A percentile compares a stretch with the other conserved stretches of the same genome.
These are phyloP conservation scores for Drosophila mercatorum DNA, from an alignment of 2,888 invertebrate species.

Conservation along the genomic window DNA sequence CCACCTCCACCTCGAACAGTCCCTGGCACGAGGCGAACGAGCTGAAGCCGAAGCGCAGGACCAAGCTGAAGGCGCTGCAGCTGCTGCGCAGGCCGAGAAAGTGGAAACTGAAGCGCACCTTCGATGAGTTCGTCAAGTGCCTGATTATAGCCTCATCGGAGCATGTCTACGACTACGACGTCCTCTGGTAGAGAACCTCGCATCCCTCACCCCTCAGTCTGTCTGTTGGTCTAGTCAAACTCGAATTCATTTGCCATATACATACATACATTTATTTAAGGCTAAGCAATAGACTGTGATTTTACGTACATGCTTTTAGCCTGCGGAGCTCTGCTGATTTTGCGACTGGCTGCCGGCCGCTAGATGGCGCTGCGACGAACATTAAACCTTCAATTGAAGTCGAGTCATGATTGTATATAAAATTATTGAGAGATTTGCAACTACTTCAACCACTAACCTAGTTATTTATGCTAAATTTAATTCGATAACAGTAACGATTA, in stretches of 20 bases:
- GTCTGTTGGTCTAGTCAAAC: slow-evolving; percentile 68
- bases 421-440: slow-evolving; percentile 39
- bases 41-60: slow-evolving; percentile 24
- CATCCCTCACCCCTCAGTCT: slow-evolving; percentile 4
- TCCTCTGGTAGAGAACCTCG: slow-evolving; percentile 59
- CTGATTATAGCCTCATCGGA: slow-evolving; percentile 70
- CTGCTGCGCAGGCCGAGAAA: slow-evolving; percentile 76
- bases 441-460: slow-evolving; percentile 38
- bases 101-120: slow-evolving; percentile 74
- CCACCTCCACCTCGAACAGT: slow-evolving; percentile 65
- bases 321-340: slow-evolving; percentile 3
- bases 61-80: slow-evolving; percentile 47
- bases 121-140: slow-evolving; percentile 71
- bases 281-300: slow-evolving; percentile 66
- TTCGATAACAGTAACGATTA: slow-evolving; percentile 24
- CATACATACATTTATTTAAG: slow-evolving; percentile 26
- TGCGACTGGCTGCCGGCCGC: slow-evolving; percentile 11
- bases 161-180: slow-evolving; percentile 72
- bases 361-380: slow-evolving; percentile 42
- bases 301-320: slow-evolving; percentile 47
- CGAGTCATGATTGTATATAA: slow-evolving; percentile 54
- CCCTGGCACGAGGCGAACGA: slow-evolving; percentile 62
- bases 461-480: slow-evolving; percentile 51
- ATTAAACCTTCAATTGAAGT: slow-evolving; percentile 1
- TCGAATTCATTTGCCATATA: slow-evolving; percentile 62